Evolutionary conservation across 2,797 vertebrate genomes (phyloP).

Genomic region (Centropyge bicolor): DNA sequence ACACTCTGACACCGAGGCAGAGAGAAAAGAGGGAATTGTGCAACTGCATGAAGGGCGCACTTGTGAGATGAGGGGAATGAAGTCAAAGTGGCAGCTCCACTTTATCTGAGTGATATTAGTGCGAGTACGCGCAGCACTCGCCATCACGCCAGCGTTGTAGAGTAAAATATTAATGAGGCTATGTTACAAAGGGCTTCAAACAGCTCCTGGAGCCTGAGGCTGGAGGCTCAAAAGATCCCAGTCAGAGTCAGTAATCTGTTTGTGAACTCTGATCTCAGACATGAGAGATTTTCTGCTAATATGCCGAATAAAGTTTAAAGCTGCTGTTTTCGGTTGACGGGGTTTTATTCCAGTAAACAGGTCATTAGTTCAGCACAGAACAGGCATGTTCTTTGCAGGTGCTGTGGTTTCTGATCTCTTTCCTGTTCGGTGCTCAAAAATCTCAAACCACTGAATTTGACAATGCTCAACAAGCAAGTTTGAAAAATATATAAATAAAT

Average conservation of each 20-base stretch:
- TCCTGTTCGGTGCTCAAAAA: background rate
- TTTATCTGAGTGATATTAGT: background rate
- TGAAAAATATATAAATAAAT: too few relatives aligned
- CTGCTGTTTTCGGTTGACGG: background rate
- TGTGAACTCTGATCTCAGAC: slow-evolving; percentile 8
- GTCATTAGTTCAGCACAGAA: background rate
- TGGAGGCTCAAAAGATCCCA: background rate
- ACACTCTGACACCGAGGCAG: background rate
- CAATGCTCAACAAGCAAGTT: background rate
- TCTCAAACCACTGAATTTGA: background rate
- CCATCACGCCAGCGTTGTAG: background rate
- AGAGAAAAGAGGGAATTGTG: slow-evolving; percentile 47
- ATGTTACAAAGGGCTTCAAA: slow-evolving; percentile 23
- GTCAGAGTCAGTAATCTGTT: slow-evolving; percentile 32
- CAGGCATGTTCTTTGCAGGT: background rate
- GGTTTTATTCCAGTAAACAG: background rate
- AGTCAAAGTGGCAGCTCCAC: slow-evolving; percentile 11
- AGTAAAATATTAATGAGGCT: slow-evolving; percentile 70
- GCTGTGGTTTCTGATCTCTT: background rate
- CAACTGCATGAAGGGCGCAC: slow-evolving; percentile 44
- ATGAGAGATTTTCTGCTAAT: slow-evolving; percentile 2
- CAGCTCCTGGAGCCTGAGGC: background rate
- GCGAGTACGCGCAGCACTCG: background rate
- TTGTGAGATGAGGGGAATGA: slow-evolving; percentile 29
- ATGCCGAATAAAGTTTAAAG: background rate